Percentiles rank a stretch among this genome's conserved stretches.
phyloP scores from a whole-genome alignment of 1,140 invertebrate species.

The Neodiprion pinetum region DNA sequence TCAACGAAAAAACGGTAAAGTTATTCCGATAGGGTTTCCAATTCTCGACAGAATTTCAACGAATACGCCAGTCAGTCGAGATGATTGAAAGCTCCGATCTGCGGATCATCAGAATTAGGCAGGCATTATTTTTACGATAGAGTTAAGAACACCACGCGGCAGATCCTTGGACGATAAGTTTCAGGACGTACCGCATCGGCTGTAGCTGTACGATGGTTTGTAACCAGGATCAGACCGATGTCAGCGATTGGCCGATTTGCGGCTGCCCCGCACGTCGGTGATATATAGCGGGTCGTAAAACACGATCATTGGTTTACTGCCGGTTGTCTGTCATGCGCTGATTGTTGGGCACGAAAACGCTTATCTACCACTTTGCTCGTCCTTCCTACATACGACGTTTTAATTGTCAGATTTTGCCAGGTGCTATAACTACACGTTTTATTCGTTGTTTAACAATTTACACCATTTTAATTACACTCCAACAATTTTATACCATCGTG shows the following conservation, averaged over 20 bases:
- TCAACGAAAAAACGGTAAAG: not conserved
- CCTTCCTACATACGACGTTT: not conserved
- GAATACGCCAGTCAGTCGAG: not conserved
- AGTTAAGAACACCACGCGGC: not conserved
- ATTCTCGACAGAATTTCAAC: no score
- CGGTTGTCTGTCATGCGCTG: slow-evolving; percentile 50
- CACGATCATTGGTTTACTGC: slow-evolving; percentile 59
- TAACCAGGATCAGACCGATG: slow-evolving; percentile 24
- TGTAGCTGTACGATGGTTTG: slow-evolving; percentile 13
- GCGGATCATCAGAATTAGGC: not conserved
- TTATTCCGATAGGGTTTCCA: no score
- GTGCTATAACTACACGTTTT: no score
- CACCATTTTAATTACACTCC: no score
- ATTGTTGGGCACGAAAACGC: slow-evolving; percentile 57
- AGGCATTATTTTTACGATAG: not conserved
- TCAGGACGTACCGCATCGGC: not conserved
- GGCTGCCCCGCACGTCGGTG: slow-evolving; percentile 30
- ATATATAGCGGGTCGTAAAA: slow-evolving; percentile 56
- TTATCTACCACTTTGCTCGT: slow-evolving; percentile 44
- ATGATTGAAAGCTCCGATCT: not conserved
- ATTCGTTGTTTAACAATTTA: no score
- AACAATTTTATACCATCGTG: no score
- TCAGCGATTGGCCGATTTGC: slow-evolving; percentile 37
- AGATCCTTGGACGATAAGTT: not conserved
- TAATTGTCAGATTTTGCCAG: no score